Evolutionary conservation across 1,140 invertebrate species (phyloP).

Genomic region (Bicyclus anynana): DNA sequence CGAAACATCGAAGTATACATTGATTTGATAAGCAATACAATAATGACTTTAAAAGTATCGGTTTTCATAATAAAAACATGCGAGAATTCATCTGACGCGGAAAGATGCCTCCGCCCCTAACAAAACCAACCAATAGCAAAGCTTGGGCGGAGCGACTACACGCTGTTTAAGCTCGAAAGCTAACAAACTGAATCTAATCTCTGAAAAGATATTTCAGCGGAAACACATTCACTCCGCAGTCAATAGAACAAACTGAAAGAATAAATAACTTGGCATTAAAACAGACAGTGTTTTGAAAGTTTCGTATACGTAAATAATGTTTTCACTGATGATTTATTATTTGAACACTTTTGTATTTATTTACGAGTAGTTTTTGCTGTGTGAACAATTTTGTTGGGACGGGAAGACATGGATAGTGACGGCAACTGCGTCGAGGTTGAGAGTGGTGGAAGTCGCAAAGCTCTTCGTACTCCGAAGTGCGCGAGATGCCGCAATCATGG

Average conservation of each 20-base stretch:
- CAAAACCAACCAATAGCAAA: conserved; percentile 38
- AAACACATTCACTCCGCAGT: conserved; percentile 30
- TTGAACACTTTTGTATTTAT: not conserved
- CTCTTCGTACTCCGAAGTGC: conserved; percentile 89
- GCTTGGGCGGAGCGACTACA: conserved; percentile 40
- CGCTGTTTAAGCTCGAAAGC: conserved; percentile 45
- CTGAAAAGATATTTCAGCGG: conserved; percentile 54
- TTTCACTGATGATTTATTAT: not conserved
- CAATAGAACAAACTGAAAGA: not conserved
- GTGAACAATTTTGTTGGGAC: not conserved
- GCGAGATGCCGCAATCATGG: conserved; percentile 93
- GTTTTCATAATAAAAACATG: conserved; percentile 44
- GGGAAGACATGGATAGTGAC: conserved; percentile 44
- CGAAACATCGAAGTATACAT: no score
- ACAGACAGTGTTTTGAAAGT: no score
- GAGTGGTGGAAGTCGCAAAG: conserved; percentile 34
- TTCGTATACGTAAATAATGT: not conserved
- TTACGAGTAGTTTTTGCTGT: not conserved
- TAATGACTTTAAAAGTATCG: conserved; percentile 38
- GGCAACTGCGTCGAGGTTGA: conserved; percentile 26
- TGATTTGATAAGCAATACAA: conserved; percentile 3
- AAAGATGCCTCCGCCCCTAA: conserved; percentile 30
- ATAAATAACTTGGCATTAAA: no score
- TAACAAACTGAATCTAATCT: conserved; percentile 52
- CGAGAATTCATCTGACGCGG: conserved; percentile 19